These are phyloP conservation scores for Lemur catta DNA, from an alignment of 2,797 vertebrate genomes.

Conservation along the genomic window DNA sequence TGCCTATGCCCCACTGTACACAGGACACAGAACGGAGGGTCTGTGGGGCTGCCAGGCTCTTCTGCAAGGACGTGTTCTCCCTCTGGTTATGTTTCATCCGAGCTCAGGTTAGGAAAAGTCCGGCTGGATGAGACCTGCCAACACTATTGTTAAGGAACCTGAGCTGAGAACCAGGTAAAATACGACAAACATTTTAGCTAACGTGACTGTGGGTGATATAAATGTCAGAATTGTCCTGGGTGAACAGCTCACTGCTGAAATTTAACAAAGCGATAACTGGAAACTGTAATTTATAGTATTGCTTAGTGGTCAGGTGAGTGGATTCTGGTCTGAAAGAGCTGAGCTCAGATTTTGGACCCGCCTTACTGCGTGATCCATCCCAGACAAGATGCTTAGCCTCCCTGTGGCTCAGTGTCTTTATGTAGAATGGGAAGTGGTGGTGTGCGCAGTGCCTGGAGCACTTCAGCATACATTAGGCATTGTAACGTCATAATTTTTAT, in stretches of 20 bases:
- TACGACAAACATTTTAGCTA: too few relatives aligned
- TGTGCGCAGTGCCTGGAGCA: too few relatives aligned
- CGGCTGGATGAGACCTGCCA: not conserved
- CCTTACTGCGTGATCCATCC: too few relatives aligned
- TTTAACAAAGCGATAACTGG: not conserved
- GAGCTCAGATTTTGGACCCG: not conserved
- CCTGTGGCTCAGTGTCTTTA: too few relatives aligned
- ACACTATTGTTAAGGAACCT: not conserved
- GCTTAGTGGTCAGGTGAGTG: not conserved
- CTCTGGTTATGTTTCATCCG: not conserved
- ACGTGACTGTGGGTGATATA: rapidly evolving
- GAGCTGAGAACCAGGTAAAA: not conserved
- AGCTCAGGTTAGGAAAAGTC: too few relatives aligned
- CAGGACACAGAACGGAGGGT: not conserved
- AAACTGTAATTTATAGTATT: not conserved
- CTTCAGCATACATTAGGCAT: rapidly evolving
- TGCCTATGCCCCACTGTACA: not conserved
- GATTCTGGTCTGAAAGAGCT: not conserved
- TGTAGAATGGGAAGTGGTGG: too few relatives aligned
- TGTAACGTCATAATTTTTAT: rapidly evolving
- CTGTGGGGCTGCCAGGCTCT: not conserved
- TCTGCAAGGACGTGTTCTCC: not conserved
- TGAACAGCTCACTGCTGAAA: rapidly evolving
- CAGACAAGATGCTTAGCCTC: too few relatives aligned
- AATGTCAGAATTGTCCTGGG: not conserved